Percentiles rank a stretch among this genome's conserved stretches.
Evolutionary conservation across 2,113 vertebrate genomes (phyloP).

Genomic region (Indri indri): DNA sequence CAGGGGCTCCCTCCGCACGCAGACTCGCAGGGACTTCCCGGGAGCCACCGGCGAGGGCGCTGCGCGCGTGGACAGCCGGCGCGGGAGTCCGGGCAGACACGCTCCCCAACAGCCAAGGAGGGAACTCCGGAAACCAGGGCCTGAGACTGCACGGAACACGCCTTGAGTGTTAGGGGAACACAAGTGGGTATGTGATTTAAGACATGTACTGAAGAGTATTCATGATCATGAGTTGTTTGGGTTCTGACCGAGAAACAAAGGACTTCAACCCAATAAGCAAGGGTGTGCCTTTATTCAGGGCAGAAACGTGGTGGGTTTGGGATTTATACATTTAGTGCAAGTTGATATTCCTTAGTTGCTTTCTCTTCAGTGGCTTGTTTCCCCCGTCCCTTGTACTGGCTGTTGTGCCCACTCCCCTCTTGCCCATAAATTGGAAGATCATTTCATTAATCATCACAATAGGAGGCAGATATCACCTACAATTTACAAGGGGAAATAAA

Average conservation of each 20-base stretch:
- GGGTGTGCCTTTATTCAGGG: neutral
- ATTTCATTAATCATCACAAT: neutral
- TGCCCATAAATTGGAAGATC: neutral
- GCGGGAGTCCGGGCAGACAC: neutral
- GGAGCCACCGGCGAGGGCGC: neutral
- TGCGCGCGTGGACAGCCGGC: fast-evolving
- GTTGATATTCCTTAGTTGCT: too few species aligned
- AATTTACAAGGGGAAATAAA: neutral
- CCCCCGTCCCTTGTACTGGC: fast-evolving
- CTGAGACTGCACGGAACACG: neutral
- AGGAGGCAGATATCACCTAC: neutral
- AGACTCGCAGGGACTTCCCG: neutral
- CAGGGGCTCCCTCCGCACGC: neutral
- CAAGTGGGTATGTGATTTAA: too few species aligned
- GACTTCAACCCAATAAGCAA: neutral
- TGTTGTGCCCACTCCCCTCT: neutral
- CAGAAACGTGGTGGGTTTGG: neutral
- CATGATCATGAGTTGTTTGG: neutral
- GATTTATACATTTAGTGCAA: too few species aligned
- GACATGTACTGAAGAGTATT: neutral
- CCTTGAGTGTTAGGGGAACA: neutral
- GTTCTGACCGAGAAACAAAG: neutral
- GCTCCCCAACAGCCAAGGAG: fast-evolving
- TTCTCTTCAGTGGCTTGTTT: neutral
- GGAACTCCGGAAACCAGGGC: too few species aligned